A percentile compares a stretch with the other conserved stretches of the same genome.
phyloP scores from a whole-genome alignment of 2,888 invertebrate species.

The Seladonia tumulorum region DNA sequence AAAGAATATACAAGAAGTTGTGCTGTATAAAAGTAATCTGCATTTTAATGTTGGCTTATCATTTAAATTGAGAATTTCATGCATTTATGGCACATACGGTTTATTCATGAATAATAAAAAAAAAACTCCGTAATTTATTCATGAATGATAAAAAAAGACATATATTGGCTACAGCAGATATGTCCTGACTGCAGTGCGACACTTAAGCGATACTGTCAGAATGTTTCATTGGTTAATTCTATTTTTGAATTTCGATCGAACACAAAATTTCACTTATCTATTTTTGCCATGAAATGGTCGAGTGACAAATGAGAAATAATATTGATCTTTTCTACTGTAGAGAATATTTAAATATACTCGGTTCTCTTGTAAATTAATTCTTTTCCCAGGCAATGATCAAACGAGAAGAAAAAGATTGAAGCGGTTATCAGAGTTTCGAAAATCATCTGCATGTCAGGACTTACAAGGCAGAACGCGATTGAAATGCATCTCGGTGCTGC shows the following conservation, averaged over 20 bases:
- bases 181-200: neutral
- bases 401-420: too few species aligned
- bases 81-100: neutral
- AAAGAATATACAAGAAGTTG: neutral
- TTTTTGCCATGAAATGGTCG: too few species aligned
- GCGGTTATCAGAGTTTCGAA: neutral
- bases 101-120: neutral
- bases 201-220: neutral
- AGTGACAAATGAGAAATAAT: too few species aligned
- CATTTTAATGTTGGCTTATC: conserved; percentile 4
- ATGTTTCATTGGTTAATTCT: too few species aligned
- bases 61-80: neutral
- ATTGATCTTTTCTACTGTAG: too few species aligned
- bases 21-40: neutral
- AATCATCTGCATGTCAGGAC: neutral
- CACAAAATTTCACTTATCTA: too few species aligned
- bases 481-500: conserved; percentile 20
- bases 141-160: neutral
- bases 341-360: too few species aligned
- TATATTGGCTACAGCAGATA: neutral
- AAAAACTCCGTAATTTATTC: neutral
- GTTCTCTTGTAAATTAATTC: too few species aligned
- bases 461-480: conserved; percentile 21
- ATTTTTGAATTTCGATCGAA: too few species aligned
- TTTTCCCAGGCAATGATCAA: too few species aligned